Conservation (phyloP, 2,888 invertebrate genomes). For the Drosophila neonasuta region DNA sequence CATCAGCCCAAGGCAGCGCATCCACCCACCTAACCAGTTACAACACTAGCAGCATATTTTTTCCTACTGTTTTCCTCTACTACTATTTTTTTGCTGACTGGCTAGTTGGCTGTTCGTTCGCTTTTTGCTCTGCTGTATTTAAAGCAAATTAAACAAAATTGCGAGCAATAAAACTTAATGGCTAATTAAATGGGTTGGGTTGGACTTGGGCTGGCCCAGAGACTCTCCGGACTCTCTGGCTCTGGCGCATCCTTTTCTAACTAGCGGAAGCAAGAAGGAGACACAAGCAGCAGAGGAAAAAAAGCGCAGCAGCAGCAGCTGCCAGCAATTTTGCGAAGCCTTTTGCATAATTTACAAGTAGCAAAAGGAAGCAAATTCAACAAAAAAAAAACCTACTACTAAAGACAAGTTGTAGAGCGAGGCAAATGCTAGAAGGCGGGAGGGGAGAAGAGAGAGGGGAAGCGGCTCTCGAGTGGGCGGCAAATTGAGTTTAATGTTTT, state of each 20-base stretch:
- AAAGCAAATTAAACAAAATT: slow-evolving; percentile 78
- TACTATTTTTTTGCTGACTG: slow-evolving; percentile 40
- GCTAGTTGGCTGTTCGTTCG: slow-evolving; percentile 36
- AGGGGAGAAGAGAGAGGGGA: slow-evolving; percentile 3
- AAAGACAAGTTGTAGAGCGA: slow-evolving; percentile 31
- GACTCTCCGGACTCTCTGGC: slow-evolving; percentile 11
- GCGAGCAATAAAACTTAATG: slow-evolving; percentile 77
- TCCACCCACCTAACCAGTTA: slow-evolving; percentile 60
- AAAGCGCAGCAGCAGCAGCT: slow-evolving; percentile 59
- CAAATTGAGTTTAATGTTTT: slow-evolving; percentile 57
- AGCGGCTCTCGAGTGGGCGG: slow-evolving; percentile 31
- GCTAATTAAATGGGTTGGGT: slow-evolving; percentile 75
- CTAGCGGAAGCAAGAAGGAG: slow-evolving; percentile 3
- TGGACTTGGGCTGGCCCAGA: slow-evolving; percentile 48
- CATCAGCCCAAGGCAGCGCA: slow-evolving; percentile 25
- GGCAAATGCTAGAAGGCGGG: not conserved
- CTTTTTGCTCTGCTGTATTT: slow-evolving; percentile 63
- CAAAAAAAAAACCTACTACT: slow-evolving; percentile 30
- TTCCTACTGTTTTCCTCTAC: slow-evolving; percentile 9
- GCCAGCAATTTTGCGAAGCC: slow-evolving; percentile 67
- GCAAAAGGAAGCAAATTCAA: slow-evolving; percentile 50
- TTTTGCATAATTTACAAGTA: slow-evolving; percentile 78
- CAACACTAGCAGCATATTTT: slow-evolving; percentile 23
- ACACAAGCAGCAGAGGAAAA: not conserved
- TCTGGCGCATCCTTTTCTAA: slow-evolving; percentile 49